Evolutionary conservation across 2,888 invertebrate genomes (phyloP).

Genomic region (Eupithecia subumbrata): DNA sequence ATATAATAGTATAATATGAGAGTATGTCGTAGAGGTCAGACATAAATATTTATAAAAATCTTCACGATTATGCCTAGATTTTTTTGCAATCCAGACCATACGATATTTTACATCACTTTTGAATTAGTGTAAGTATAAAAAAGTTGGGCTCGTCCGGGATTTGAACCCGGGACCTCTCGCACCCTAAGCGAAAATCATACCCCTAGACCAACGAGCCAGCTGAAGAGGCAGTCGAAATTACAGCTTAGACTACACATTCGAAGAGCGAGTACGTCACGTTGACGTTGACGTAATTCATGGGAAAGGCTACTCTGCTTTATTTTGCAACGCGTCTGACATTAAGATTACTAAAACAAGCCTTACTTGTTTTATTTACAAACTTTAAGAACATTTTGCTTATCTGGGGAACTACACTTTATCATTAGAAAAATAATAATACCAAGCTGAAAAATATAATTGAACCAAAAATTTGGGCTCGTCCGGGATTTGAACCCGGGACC

Average conservation of each 20-base stretch:
- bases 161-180: conserved; percentile 85
- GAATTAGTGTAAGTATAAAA: conserved; percentile 32
- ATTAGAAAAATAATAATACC: not conserved
- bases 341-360: not conserved
- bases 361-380: not conserved
- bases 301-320: conserved; percentile 47
- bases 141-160: conserved; percentile 83
- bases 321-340: not conserved
- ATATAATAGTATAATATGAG: too few species aligned
- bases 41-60: not conserved
- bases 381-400: not conserved
- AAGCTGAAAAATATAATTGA: conserved; percentile 10
- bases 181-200: conserved; percentile 85
- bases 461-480: conserved; percentile 74
- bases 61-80: not conserved
- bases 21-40: not conserved
- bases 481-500: conserved; percentile 86
- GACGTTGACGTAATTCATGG: conserved; percentile 35
- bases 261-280: conserved; percentile 17
- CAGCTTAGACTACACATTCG: not conserved
- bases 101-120: not conserved
- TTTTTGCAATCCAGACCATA: not conserved
- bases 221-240: conserved; percentile 31
- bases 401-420: not conserved
- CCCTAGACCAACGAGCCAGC: conserved; percentile 84